These are phyloP conservation scores for Hippocampus zosterae DNA, from an alignment of 2,113 vertebrate species.

Conservation along the genomic window DNA sequence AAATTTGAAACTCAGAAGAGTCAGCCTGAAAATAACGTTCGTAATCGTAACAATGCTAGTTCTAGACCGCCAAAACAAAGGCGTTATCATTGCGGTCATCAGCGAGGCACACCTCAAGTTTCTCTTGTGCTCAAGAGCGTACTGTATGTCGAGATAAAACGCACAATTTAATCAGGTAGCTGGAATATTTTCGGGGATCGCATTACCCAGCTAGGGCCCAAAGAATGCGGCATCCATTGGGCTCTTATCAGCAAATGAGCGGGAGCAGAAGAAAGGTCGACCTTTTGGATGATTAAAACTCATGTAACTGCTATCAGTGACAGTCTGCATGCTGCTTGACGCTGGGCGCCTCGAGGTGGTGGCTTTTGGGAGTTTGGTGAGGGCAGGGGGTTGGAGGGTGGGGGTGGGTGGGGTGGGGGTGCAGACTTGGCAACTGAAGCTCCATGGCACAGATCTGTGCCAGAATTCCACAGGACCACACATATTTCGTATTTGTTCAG, in stretches of 20 bases:
- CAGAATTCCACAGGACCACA: not conserved
- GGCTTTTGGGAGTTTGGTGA: not conserved
- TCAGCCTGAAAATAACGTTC: too few species aligned
- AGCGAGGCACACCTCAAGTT: constrained; percentile 43
- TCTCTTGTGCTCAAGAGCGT: constrained; percentile 19
- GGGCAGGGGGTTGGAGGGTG: not conserved
- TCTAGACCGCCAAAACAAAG: constrained; percentile 3
- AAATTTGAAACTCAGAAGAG: too few species aligned
- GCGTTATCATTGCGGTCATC: constrained; percentile 27
- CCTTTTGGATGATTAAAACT: constrained; percentile 57
- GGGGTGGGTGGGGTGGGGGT: not conserved
- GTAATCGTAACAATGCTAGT: too few species aligned
- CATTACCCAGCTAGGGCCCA: constrained; percentile 53
- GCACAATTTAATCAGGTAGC: constrained; percentile 52
- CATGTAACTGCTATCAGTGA: constrained; percentile 42
- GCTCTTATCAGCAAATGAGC: constrained; percentile 52
- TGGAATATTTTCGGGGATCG: constrained; percentile 42
- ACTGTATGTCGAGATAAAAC: constrained; percentile 26
- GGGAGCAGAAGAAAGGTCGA: constrained; percentile 53
- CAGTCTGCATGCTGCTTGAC: constrained; percentile 1
- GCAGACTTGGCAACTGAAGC: constrained; percentile 6
- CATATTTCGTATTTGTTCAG: not conserved
- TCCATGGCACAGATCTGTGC: not conserved
- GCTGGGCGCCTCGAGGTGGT: constrained; percentile 8
- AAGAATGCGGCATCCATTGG: constrained; percentile 49